phyloP scores from a whole-genome alignment of 2,797 vertebrate species.

The Decapterus maruadsi region DNA sequence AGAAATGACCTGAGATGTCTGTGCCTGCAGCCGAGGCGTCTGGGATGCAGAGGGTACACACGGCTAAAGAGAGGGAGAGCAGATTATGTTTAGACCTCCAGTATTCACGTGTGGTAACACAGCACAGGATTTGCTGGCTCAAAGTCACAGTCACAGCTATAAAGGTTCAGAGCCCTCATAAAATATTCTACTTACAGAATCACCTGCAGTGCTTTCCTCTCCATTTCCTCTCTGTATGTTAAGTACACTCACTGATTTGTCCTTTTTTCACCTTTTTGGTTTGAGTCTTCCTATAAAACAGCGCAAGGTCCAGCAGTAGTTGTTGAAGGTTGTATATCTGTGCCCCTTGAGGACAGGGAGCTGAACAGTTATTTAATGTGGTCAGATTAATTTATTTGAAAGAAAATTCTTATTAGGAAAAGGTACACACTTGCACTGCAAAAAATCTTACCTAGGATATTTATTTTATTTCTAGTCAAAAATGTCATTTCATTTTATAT shows the following conservation, averaged over 20 bases:
- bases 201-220: not conserved
- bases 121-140: conserved; percentile 15
- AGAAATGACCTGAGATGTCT: conserved; percentile 36
- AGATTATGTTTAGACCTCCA: conserved; percentile 20
- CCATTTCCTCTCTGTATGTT: not conserved
- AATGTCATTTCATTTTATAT: no score
- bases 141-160: conserved; percentile 26
- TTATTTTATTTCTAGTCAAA: no score
- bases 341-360: not conserved
- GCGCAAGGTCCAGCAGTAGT: conserved; percentile 19
- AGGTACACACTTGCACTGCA: not conserved
- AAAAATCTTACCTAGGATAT: no score
- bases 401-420: not conserved
- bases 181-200: conserved; percentile 14
- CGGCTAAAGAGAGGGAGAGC: conserved; percentile 22
- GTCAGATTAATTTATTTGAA: not conserved
- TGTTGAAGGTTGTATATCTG: conserved; percentile 13
- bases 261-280: not conserved
- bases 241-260: not conserved
- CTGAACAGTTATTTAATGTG: not conserved
- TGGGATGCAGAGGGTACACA: conserved; percentile 23
- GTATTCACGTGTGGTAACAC: conserved; percentile 22
- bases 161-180: not conserved
- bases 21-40: conserved; percentile 34
- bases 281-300: conserved; percentile 8